These are phyloP conservation scores for Naso thynnoides DNA, from an alignment of 2,797 vertebrate species.

Conservation along the genomic window DNA sequence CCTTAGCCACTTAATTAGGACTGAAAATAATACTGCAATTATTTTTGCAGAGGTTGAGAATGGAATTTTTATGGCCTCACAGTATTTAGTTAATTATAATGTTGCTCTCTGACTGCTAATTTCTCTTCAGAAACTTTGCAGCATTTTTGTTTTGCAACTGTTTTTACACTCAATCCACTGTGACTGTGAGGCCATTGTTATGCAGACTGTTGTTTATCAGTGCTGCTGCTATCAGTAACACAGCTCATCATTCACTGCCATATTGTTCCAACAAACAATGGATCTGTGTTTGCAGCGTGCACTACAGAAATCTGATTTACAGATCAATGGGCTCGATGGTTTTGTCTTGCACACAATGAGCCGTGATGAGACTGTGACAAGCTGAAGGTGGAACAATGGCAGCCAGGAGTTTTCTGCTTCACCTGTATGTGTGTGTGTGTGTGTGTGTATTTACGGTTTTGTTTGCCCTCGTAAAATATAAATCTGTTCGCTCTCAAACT, in stretches of 20 bases:
- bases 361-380: constrained; percentile 64
- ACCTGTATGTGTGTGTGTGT: constrained; percentile 20
- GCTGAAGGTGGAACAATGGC: constrained; percentile 60
- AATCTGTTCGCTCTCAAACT: constrained; percentile 23
- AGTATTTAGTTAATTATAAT: constrained; percentile 77
- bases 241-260: constrained; percentile 74
- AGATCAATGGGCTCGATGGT: constrained; percentile 58
- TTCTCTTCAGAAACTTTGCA: constrained; percentile 56
- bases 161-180: constrained; percentile 5
- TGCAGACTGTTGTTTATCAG: constrained; percentile 73
- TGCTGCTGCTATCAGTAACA: constrained; percentile 66
- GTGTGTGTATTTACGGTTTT: not conserved
- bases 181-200: constrained; percentile 62
- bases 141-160: constrained; percentile 4
- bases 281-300: constrained; percentile 53
- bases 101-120: constrained; percentile 66
- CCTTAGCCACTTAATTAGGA: constrained; percentile 84
- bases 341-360: constrained; percentile 70
- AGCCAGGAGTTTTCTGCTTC: constrained; percentile 23
- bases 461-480: constrained; percentile 35
- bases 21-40: constrained; percentile 84
- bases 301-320: constrained; percentile 65
- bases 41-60: constrained; percentile 72
- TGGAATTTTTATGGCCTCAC: constrained; percentile 66
- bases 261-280: constrained; percentile 74